Percentiles rank a stretch among this genome's conserved stretches.
These are phyloP conservation scores for Lanistes nyassanus DNA, from an alignment of 1,140 invertebrate genomes.

Conservation along the genomic window DNA sequence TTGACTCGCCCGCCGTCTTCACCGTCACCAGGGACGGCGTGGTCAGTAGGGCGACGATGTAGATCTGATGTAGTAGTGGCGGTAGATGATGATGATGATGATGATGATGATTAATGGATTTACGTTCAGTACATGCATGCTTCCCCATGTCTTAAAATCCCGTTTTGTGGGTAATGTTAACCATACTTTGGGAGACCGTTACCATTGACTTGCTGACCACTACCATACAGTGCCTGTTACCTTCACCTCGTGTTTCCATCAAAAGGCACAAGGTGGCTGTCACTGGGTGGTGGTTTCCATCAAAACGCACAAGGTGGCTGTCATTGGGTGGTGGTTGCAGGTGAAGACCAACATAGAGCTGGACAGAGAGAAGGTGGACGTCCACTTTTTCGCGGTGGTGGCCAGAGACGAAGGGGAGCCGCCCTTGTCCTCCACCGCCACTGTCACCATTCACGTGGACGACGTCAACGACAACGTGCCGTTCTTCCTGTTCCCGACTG, in stretches of 20 bases:
- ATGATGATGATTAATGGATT: background rate
- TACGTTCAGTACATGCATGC: background rate
- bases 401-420: constrained; percentile 66
- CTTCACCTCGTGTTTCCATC: too few species aligned
- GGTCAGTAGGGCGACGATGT: constrained; percentile 72
- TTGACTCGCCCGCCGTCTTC: constrained; percentile 70
- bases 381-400: constrained; percentile 78
- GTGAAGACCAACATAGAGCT: constrained; percentile 75
- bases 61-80: too few species aligned
- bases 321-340: constrained; percentile 64
- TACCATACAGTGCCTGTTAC: too few species aligned
- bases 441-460: constrained; percentile 73
- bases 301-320: too few species aligned
- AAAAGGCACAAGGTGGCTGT: too few species aligned
- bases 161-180: too few species aligned
- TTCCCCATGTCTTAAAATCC: too few species aligned
- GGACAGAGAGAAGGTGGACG: constrained; percentile 83
- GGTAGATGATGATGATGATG: too few species aligned
- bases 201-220: too few species aligned
- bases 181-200: too few species aligned
- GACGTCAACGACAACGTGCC: constrained; percentile 95
- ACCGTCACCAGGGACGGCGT: constrained; percentile 83
- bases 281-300: too few species aligned
- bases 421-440: constrained; percentile 70
- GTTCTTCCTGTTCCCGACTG: constrained; percentile 75